Evolutionary conservation across 2,888 invertebrate species (phyloP).

Genomic region (Eretmocerus hayati): DNA sequence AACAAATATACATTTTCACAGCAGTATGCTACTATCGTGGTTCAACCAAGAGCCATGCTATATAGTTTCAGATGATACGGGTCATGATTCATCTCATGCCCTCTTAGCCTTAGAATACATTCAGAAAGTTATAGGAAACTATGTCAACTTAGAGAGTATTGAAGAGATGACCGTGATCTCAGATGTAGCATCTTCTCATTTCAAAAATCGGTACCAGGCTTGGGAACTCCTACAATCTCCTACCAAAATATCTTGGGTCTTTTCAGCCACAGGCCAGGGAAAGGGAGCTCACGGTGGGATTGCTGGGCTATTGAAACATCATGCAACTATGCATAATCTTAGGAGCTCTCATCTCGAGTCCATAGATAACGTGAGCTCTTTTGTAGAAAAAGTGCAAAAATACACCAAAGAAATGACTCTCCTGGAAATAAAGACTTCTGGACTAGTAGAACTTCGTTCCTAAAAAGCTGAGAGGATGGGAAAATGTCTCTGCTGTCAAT

Average conservation of each 20-base stretch:
- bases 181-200: constrained; percentile 5
- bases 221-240: constrained; percentile 1
- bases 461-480: background rate
- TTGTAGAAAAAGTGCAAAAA: too few relatives aligned
- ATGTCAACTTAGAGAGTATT: background rate
- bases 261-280: constrained; percentile 7
- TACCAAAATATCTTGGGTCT: constrained; percentile 4
- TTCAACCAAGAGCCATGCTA: background rate
- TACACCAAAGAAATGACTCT: background rate
- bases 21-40: constrained; percentile 2
- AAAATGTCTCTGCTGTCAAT: too few relatives aligned
- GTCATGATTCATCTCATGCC: background rate
- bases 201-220: too few relatives aligned
- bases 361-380: background rate
- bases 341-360: background rate
- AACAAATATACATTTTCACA: constrained; percentile 7
- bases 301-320: constrained; percentile 6
- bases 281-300: constrained; percentile 7
- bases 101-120: background rate
- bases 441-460: background rate
- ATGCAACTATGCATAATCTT: constrained; percentile 1
- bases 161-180: constrained; percentile 5
- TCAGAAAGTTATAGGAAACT: background rate
- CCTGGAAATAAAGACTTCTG: background rate
- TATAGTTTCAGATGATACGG: background rate